These are phyloP conservation scores for Colaptes auratus DNA, from an alignment of 2,113 vertebrate species.

Conservation along the genomic window DNA sequence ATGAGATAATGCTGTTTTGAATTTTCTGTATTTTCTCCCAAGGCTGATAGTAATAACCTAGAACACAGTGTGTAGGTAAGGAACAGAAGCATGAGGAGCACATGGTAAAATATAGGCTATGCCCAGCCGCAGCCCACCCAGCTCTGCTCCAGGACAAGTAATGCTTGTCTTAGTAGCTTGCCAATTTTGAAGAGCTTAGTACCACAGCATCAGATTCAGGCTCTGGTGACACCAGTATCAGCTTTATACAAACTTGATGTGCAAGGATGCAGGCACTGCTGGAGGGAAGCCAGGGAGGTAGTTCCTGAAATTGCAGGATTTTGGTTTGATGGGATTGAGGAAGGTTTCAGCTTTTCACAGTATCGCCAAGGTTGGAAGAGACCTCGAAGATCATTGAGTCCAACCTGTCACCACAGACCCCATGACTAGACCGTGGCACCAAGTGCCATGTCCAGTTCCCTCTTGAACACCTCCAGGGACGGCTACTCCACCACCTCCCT, in stretches of 20 bases:
- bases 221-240: background rate
- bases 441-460: too few relatives aligned
- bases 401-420: too few relatives aligned
- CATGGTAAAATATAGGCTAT: background rate
- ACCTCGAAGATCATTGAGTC: too few relatives aligned
- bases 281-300: background rate
- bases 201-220: background rate
- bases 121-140: background rate
- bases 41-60: background rate
- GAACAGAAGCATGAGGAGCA: background rate
- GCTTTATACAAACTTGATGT: background rate
- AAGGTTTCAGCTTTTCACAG: background rate
- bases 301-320: background rate
- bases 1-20: background rate
- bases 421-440: too few relatives aligned
- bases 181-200: accelerated
- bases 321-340: background rate
- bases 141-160: background rate
- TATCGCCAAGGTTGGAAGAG: too few relatives aligned
- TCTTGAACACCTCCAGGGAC: too few relatives aligned
- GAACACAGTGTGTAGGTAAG: background rate
- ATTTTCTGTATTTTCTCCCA: background rate
- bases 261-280: background rate
- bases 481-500: too few relatives aligned
- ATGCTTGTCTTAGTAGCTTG: background rate